These are phyloP conservation scores for Hymenopus coronatus DNA, from an alignment of 2,888 invertebrate genomes.

Conservation along the genomic window DNA sequence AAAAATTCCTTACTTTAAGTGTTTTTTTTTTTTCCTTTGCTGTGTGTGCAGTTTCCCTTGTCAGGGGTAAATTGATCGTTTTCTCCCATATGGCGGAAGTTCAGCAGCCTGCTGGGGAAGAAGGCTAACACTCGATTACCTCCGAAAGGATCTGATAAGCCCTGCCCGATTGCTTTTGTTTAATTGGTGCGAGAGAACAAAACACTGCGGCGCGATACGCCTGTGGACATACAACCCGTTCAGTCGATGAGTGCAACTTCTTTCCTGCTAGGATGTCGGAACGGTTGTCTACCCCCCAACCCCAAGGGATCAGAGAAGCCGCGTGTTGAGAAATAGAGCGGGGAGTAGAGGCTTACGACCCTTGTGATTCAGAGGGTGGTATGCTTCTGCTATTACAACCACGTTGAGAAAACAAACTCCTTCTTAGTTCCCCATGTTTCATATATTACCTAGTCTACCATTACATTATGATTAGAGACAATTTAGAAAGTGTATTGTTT, in stretches of 20 bases:
- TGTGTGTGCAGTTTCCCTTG: too few species aligned
- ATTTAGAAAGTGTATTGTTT: too few species aligned
- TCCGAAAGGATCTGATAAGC: slow-evolving; percentile 4
- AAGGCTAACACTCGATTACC: background rate
- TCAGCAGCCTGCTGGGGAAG: background rate
- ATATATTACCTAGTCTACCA: too few species aligned
- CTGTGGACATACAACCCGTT: background rate
- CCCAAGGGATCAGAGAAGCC: background rate
- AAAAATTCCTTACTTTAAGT: too few species aligned
- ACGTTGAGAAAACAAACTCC: background rate
- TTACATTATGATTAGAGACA: too few species aligned
- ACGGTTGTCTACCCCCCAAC: background rate
- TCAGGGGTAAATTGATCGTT: too few species aligned
- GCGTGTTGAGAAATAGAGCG: background rate
- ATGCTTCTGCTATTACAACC: background rate
- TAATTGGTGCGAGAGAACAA: background rate
- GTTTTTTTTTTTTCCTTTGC: too few species aligned
- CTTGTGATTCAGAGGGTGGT: background rate
- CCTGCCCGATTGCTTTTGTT: background rate
- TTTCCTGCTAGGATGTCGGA: background rate
- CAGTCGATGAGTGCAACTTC: background rate
- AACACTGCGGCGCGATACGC: background rate
- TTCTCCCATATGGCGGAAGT: background rate
- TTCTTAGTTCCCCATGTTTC: background rate
- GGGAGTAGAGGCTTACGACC: background rate